These are phyloP conservation scores for Gopherus flavomarginatus DNA, from an alignment of 2,113 vertebrate genomes.

Conservation along the genomic window DNA sequence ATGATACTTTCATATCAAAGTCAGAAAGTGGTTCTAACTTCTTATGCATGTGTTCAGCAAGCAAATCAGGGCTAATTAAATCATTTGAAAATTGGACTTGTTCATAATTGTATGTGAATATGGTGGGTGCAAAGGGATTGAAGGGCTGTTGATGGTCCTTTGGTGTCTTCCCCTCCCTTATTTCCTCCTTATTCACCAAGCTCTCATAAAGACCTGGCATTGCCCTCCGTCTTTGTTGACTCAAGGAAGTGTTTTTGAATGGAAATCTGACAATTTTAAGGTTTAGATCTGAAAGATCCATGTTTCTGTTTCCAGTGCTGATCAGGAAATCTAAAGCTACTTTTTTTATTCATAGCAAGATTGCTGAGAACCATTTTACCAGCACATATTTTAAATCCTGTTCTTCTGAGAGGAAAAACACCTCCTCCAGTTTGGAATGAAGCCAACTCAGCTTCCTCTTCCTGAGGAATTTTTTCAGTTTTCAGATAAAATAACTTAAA, in stretches of 20 bases:
- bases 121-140: neutral
- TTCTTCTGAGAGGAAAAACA: constrained; percentile 51
- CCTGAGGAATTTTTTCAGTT: constrained; percentile 38
- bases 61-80: neutral
- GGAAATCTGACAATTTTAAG: constrained; percentile 58
- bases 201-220: constrained; percentile 56
- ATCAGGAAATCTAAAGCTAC: constrained; percentile 53
- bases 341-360: neutral
- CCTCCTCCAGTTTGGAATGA: constrained; percentile 9
- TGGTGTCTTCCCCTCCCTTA: constrained; percentile 38
- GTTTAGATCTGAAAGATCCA: constrained; percentile 26
- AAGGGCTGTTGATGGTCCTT: neutral
- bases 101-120: neutral
- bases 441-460: constrained; percentile 55
- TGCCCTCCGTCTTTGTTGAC: constrained; percentile 47
- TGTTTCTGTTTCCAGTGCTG: constrained; percentile 47
- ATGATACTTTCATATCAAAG: neutral
- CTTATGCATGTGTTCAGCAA: neutral
- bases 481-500: neutral
- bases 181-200: constrained; percentile 55
- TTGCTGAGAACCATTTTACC: constrained; percentile 39
- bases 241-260: constrained; percentile 70
- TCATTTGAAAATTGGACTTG: constrained; percentile 14
- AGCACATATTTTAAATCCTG: constrained; percentile 41
- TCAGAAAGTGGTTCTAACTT: neutral